Evolutionary conservation across 2,888 invertebrate genomes (phyloP), one percentile per base, ranked within the genome.

Genomic region (Sicus ferrugineus): DNA sequence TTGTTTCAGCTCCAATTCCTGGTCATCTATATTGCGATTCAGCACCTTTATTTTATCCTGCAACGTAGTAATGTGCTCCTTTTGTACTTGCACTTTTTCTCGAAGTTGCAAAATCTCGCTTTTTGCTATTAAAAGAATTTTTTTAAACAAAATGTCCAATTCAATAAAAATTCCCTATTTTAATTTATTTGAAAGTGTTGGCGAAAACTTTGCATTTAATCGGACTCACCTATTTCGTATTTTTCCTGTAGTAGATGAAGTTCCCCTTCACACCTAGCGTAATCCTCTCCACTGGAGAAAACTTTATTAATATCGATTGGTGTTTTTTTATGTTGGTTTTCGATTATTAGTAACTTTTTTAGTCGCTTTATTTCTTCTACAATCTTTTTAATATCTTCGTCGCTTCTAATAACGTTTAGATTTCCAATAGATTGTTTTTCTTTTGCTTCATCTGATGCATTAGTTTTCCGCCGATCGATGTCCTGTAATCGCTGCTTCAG

Each of bases 11-110:
- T 90, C 90, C 62, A 87, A 87, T 77, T 90, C 90, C 73, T 89
- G 89, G 72, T 90, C 89, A 26, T 90, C 89, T 62, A 90, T 83
- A 79, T 92, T 88, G 70, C 87, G 83, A 73, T 88, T 89, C 6
- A 90, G 87, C 1, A 89, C 88, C 61, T 90, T 89, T 52, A 91
- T 85, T 77, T 90, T 90, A 73, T 92, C 91, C 76, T 90, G 90
- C 69, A 93, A 81, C 64, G 90, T 89, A 56, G 86, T 87, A 71
- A 91, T 88, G 80, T 93, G 90, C 4, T 86, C 86, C 79, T 87
- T 89, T 75, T 90, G 85, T 69, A 88, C 73, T 26, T 79, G 76
- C 1, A 79, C 61, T 67, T 81, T 79, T 16, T 81, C 78, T 66
- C 78, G 78, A 11, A 81, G 71, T 5, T 79, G 76, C 4, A 69